Evolutionary conservation across 1,140 invertebrate species (phyloP).

Genomic region (Belonocnema kinseyi): DNA sequence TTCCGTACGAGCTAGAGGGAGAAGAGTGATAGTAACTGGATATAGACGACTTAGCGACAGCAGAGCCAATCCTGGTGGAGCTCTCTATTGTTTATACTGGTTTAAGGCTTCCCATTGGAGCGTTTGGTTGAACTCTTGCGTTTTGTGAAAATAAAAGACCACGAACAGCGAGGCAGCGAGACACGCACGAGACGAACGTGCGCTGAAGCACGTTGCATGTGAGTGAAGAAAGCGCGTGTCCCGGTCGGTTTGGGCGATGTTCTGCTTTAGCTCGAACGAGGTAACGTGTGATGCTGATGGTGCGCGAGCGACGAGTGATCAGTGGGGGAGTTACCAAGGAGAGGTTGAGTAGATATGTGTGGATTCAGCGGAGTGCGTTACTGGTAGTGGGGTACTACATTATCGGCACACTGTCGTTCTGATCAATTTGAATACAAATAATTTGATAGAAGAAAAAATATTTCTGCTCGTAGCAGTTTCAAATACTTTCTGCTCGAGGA

Average conservation of each 20-base stretch:
- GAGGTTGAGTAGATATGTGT: too few species aligned
- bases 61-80: conserved; percentile 55
- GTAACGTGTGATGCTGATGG: too few species aligned
- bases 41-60: conserved; percentile 69
- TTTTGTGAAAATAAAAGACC: conserved; percentile 8
- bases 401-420: neutral
- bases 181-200: neutral
- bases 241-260: too few species aligned
- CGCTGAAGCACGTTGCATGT: conserved; percentile 11
- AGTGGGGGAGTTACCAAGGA: too few species aligned
- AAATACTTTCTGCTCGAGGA: neutral
- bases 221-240: neutral
- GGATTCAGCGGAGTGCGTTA: neutral
- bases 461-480: too few species aligned
- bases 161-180: too few species aligned
- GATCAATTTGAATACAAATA: too few species aligned
- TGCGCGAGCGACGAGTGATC: too few species aligned
- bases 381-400: neutral
- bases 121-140: conserved; percentile 50
- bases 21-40: conserved; percentile 48
- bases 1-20: conserved; percentile 44
- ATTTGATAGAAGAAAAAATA: too few species aligned
- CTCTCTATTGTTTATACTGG: conserved; percentile 64
- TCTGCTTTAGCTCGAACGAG: too few species aligned
- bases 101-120: conserved; percentile 58